These are phyloP conservation scores for Torymus tubicola DNA, from an alignment of 2,888 invertebrate species.

Conservation along the genomic window DNA sequence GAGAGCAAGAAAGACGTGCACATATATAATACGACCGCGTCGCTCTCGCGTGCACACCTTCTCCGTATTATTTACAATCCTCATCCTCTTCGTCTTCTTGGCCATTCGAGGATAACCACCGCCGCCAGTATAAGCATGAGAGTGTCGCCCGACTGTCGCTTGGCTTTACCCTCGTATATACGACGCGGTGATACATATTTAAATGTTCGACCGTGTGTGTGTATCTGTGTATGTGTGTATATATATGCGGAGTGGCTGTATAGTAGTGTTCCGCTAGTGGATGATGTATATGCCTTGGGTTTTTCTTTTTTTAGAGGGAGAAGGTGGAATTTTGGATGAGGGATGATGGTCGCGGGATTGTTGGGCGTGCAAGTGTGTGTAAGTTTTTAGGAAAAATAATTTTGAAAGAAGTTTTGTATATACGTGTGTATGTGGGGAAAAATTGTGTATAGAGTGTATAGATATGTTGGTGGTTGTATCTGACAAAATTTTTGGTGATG, in stretches of 20 bases:
- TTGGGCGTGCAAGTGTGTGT: too few relatives aligned
- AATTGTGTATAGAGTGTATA: too few relatives aligned
- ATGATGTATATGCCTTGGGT: not conserved
- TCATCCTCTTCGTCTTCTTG: conserved; percentile 10
- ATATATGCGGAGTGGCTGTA: too few relatives aligned
- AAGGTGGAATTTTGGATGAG: conserved; percentile 9
- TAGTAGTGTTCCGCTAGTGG: too few relatives aligned
- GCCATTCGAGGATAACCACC: conserved; percentile 41
- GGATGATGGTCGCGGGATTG: too few relatives aligned
- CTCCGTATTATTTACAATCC: conserved; percentile 51
- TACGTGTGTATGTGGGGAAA: too few relatives aligned
- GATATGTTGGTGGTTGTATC: too few relatives aligned
- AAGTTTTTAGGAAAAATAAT: too few relatives aligned
- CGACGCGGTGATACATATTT: conserved; percentile 41
- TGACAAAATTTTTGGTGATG: too few relatives aligned
- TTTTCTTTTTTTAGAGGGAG: conserved; percentile 60
- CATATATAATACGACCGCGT: conserved; percentile 39
- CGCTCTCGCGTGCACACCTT: conserved; percentile 15
- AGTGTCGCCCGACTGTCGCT: conserved; percentile 14
- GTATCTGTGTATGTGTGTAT: too few relatives aligned
- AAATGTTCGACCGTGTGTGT: not conserved
- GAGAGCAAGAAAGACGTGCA: not conserved
- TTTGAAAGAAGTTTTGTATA: too few relatives aligned
- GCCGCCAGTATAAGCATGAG: not conserved
- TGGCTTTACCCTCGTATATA: conserved; percentile 11